phyloP scores from a whole-genome alignment of 2,888 invertebrate species.

The Hydroisotoma schaefferi region DNA sequence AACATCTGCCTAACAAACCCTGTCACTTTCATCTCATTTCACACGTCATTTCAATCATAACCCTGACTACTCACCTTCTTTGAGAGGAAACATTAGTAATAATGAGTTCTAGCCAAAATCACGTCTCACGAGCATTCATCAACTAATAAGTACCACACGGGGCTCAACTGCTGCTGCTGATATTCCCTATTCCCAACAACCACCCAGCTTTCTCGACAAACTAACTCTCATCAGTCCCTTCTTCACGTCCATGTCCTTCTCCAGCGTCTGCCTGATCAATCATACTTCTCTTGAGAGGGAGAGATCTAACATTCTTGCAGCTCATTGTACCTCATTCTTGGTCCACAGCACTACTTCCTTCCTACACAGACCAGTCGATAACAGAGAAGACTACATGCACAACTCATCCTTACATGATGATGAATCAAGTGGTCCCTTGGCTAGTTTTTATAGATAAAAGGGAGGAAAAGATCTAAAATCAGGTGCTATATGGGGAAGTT shows the following conservation, averaged over 20 bases:
- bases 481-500: slow-evolving; percentile 6
- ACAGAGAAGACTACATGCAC: slow-evolving; percentile 17
- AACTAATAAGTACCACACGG: background rate
- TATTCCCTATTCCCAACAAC: background rate
- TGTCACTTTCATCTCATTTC: slow-evolving; percentile 18
- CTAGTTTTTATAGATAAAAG: background rate
- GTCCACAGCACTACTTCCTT: slow-evolving; percentile 15
- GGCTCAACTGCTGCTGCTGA: too few species aligned
- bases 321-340: too few species aligned
- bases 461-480: background rate
- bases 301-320: slow-evolving; percentile 5
- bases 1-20: background rate
- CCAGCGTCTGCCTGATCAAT: slow-evolving; percentile 4
- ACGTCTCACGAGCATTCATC: slow-evolving; percentile 6
- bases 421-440: slow-evolving; percentile 1
- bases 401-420: slow-evolving; percentile 12
- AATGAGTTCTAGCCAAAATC: slow-evolving; percentile 3
- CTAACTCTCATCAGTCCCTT: background rate
- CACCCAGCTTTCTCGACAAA: background rate
- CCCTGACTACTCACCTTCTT: slow-evolving; percentile 8
- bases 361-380: slow-evolving; percentile 3
- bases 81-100: slow-evolving; percentile 3
- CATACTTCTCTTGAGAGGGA: slow-evolving; percentile 13
- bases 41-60: slow-evolving; percentile 16
- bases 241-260: background rate